Evolutionary conservation across 2,113 vertebrate genomes (phyloP), one percentile per base, ranked within the genome.

Genomic region (Lota lota): DNA sequence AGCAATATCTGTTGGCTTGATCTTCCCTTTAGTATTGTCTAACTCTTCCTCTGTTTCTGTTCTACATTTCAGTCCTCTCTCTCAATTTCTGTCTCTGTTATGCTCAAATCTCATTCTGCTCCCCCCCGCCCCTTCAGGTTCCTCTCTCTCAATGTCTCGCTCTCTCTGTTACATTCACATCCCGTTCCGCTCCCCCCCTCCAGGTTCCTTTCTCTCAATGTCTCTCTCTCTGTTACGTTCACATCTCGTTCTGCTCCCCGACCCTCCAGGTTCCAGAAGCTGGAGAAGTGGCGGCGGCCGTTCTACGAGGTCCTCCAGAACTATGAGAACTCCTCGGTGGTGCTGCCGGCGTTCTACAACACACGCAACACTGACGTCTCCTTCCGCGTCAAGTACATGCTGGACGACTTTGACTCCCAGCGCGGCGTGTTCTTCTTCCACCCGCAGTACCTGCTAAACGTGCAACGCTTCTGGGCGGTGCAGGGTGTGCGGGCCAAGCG

Each of bases 261-360:
- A 61, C 72, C 22, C 36, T 17, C 19, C 50, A 99, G 97, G 81
- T 99, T 98, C 78, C 95, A 99, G 79, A 98, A 94, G 83, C 89
- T 99, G 82, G 96, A 98, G 86, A 98, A 98, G 70, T 98, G 96
- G 96, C 91, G 97, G 6, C 92, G 94, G n/a, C 97, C 97, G 0
- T 99, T 99, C 80, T 98, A 92, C 0, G 90, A 96, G 0, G 94
- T 96, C 71, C 90, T 99, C 20, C 94, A 93, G 91, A 91, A 88
- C 3, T 99, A 99, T 0, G 94, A 96, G 88, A 99, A 99, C 4
- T 94, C 97, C 0, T 98, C 97, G 0, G 91, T 98, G 85, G 94
- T 99, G 76, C 93, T 99, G 72, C 97, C 97, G 0, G 97, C 97
- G 11, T 99, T 99, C 89, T 99, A 99, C 90, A 98, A 98, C 89